phyloP scores from a whole-genome alignment of 1,140 invertebrate genomes.

The Pygmarrhopalites habei region DNA sequence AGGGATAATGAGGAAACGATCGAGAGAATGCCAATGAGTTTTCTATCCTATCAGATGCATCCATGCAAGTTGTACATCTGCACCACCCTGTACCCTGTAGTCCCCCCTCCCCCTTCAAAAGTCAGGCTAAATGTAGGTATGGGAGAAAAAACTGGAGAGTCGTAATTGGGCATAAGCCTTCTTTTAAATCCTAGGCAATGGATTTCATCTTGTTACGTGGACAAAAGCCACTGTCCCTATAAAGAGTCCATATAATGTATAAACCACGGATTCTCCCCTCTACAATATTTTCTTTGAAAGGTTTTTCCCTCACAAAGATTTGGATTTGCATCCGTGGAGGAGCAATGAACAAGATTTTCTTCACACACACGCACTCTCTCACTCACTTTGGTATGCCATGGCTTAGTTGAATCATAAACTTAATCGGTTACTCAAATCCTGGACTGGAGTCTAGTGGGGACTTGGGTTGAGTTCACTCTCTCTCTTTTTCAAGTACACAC shows the following conservation, averaged over 20 bases:
- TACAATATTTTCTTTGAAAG: not conserved
- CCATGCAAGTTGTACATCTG: slow-evolving; percentile 5
- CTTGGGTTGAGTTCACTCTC: not conserved
- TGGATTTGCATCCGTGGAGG: not conserved
- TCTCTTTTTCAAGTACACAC: not conserved
- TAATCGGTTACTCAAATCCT: not conserved
- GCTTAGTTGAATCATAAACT: not conserved
- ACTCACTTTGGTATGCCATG: not conserved
- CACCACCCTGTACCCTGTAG: not conserved
- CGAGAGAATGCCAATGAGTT: slow-evolving; percentile 20
- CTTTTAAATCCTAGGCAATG: too few species aligned
- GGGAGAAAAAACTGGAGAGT: too few species aligned
- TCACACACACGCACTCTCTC: not conserved
- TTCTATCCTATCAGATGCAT: too few species aligned
- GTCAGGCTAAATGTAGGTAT: slow-evolving; percentile 3
- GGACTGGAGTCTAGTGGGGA: not conserved
- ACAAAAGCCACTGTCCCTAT: too few species aligned
- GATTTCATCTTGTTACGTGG: too few species aligned
- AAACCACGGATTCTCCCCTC: too few species aligned
- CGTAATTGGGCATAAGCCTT: too few species aligned
- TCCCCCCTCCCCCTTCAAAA: not conserved
- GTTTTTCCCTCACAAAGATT: not conserved
- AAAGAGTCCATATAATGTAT: too few species aligned
- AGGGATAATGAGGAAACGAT: slow-evolving; percentile 24
- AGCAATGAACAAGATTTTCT: not conserved